Evolutionary conservation across 2,113 vertebrate genomes (phyloP).

Genomic region (Tyto alba): DNA sequence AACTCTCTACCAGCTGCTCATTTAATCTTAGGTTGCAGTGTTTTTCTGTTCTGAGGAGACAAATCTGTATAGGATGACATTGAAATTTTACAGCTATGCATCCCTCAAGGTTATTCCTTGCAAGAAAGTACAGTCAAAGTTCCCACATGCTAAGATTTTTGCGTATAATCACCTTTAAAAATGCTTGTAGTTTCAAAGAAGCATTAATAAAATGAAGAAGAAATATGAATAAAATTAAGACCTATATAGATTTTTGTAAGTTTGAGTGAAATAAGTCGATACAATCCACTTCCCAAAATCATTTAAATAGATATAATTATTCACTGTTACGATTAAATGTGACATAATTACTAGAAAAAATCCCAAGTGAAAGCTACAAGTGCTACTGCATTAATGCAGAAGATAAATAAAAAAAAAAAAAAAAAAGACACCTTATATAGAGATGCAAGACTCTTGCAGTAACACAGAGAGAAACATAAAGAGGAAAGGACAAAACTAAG

Average conservation of each 20-base stretch:
- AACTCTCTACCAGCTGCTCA: conserved; percentile 67
- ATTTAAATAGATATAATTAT: not conserved
- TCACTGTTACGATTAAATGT: not conserved
- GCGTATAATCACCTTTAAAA: not conserved
- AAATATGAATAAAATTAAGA: not conserved
- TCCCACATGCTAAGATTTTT: not conserved
- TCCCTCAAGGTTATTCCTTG: conserved; percentile 26
- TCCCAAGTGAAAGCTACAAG: not conserved
- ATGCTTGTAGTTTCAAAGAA: not conserved
- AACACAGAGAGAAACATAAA: not conserved
- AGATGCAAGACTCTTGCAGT: not conserved
- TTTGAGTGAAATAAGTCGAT: not conserved
- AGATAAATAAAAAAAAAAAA: not conserved
- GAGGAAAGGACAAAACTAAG: not conserved
- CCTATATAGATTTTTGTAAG: not conserved
- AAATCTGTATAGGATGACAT: not conserved
- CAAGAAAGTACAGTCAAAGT: not conserved
- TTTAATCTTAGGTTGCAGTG: conserved; percentile 54
- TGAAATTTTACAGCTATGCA: not conserved
- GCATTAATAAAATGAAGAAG: not conserved
- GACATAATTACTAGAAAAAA: not conserved
- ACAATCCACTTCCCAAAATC: not conserved
- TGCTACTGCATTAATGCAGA: not conserved
- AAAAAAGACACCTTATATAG: not conserved
- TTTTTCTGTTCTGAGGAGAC: conserved; percentile 40